A percentile compares a stretch with the other conserved stretches of the same genome.
phyloP scores from a whole-genome alignment of 2,797 vertebrate species.

The Cirrhinus molitorella region DNA sequence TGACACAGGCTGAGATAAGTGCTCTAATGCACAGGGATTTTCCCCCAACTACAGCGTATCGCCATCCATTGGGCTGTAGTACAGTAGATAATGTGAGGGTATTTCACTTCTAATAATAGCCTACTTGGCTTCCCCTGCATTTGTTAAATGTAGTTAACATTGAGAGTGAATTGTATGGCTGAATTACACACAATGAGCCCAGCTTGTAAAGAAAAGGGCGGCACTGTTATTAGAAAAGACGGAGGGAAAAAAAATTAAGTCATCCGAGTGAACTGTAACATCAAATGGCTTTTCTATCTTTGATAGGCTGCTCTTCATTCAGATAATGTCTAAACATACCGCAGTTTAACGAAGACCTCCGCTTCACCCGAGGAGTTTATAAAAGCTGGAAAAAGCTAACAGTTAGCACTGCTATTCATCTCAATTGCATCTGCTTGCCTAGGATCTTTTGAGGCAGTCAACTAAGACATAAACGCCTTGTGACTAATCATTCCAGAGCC shows the following conservation, averaged over 20 bases:
- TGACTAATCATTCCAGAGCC: no score
- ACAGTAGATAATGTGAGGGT: conserved; percentile 76
- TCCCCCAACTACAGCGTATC: conserved; percentile 74
- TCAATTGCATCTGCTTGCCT: neutral
- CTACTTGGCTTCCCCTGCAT: conserved; percentile 65
- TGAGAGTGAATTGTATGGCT: conserved; percentile 51
- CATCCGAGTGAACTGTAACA: conserved; percentile 44
- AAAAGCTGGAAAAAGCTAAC: neutral
- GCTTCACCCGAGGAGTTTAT: neutral
- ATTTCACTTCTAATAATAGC: conserved; percentile 78
- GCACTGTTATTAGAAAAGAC: conserved; percentile 27
- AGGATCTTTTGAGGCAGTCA: no score
- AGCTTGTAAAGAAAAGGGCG: conserved; percentile 22
- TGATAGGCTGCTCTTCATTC: conserved; percentile 40
- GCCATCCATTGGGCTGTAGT: conserved; percentile 70
- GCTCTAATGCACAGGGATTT: conserved; percentile 73
- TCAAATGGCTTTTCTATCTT: conserved; percentile 23
- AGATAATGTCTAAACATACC: conserved; percentile 12
- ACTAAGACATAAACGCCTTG: no score
- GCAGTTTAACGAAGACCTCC: neutral
- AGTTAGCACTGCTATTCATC: neutral
- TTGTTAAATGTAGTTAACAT: conserved; percentile 70
- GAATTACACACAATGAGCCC: conserved; percentile 57
- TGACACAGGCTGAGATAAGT: conserved; percentile 74
- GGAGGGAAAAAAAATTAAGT: conserved; percentile 6